phyloP scores from a whole-genome alignment of 2,113 vertebrate species.

The Cavia porcellus region DNA sequence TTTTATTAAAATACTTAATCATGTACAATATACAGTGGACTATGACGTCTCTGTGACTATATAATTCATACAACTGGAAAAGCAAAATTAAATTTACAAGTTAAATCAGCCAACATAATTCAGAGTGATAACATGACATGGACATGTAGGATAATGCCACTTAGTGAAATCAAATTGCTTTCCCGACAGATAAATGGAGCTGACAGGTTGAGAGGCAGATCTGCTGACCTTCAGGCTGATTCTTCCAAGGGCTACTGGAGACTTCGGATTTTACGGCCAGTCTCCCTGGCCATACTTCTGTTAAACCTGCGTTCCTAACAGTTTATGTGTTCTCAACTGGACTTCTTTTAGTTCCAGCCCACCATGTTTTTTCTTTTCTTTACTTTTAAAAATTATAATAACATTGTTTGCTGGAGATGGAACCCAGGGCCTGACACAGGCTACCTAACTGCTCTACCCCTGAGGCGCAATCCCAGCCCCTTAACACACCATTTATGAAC shows the following conservation, averaged over 20 bases:
- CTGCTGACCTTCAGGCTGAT: neutral
- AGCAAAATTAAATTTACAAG: neutral
- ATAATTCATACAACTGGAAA: slow-evolving; percentile 10
- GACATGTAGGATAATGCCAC: neutral
- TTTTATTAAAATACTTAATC: slow-evolving; percentile 61
- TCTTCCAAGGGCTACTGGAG: neutral
- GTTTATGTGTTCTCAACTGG: neutral
- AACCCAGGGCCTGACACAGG: neutral
- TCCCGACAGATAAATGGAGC: slow-evolving; percentile 11
- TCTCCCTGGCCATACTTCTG: neutral
- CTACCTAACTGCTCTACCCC: neutral
- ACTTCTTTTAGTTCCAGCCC: neutral
- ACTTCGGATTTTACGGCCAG: neutral
- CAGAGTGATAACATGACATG: neutral
- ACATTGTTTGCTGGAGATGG: neutral
- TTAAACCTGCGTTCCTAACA: neutral
- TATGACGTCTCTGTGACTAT: neutral
- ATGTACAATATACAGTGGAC: slow-evolving; percentile 8
- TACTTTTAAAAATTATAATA: neutral
- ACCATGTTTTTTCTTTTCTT: neutral
- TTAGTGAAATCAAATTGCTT: neutral
- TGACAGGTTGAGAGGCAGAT: neutral
- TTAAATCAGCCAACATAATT: slow-evolving; percentile 10
- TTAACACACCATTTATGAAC: neutral
- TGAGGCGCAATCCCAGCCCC: neutral